A percentile compares a stretch with the other conserved stretches of the same genome.
These are phyloP conservation scores for Tachysurus fulvidraco DNA, from an alignment of 2,113 vertebrate genomes.

Conservation along the genomic window DNA sequence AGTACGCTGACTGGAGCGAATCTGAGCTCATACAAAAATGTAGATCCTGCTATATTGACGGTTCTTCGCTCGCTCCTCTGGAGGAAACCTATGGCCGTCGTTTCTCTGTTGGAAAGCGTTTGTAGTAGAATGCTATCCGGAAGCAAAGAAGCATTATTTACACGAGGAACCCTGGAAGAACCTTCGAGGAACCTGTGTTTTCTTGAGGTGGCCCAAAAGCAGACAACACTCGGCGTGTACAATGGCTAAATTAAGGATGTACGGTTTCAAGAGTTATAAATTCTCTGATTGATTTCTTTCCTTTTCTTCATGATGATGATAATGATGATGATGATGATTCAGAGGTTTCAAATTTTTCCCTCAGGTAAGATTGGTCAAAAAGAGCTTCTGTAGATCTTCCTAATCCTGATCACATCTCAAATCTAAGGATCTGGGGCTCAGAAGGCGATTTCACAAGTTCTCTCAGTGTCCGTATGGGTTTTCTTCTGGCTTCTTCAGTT, in stretches of 20 bases:
- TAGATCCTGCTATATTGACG: not conserved
- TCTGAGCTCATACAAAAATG: not conserved
- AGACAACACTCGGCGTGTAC: not conserved
- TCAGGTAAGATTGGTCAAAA: not conserved
- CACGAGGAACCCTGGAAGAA: not conserved
- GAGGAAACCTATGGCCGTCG: not conserved
- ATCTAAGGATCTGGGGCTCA: not conserved
- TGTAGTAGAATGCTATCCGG: not conserved
- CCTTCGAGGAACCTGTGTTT: not conserved
- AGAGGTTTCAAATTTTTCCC: not conserved
- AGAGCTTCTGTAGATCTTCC: not conserved
- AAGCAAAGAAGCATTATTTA: not conserved
- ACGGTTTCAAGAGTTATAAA: not conserved
- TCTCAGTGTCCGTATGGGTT: not conserved
- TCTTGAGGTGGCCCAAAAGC: not conserved
- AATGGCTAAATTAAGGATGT: not conserved
- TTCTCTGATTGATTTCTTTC: not conserved
- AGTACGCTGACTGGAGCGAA: not conserved
- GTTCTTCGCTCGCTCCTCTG: not conserved
- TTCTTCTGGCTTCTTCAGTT: not conserved
- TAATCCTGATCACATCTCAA: not conserved
- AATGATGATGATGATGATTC: not conserved
- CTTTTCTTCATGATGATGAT: not conserved
- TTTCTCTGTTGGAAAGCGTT: not conserved
- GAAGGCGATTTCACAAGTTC: too few species aligned